These are phyloP conservation scores for Nomada hirtipes DNA, from an alignment of 2,888 invertebrate genomes.

Conservation along the genomic window DNA sequence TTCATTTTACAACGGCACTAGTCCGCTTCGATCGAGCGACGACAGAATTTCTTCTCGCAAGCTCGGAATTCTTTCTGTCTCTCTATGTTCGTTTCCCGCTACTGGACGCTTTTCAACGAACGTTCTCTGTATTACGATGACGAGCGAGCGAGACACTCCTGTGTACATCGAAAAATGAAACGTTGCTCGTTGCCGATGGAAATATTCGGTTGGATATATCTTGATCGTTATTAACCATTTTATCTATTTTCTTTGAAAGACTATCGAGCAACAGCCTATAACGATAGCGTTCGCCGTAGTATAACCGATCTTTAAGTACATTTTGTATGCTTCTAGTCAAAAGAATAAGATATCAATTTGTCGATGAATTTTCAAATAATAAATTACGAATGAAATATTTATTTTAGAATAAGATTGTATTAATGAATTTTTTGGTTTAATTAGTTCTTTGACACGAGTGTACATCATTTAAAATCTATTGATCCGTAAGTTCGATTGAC, in stretches of 20 bases:
- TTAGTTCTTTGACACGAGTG: background rate
- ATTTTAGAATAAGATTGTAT: background rate
- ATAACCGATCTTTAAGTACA: background rate
- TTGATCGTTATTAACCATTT: no score
- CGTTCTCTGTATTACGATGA: conserved; percentile 18
- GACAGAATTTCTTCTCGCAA: conserved; percentile 23
- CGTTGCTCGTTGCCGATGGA: conserved; percentile 15
- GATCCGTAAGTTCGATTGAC: background rate
- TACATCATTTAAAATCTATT: background rate
- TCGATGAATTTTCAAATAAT: no score
- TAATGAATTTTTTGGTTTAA: background rate
- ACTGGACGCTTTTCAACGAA: conserved; percentile 32
- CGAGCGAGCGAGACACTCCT: conserved; percentile 34
- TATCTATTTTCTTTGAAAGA: no score
- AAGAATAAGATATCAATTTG: background rate
- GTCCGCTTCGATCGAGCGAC: conserved; percentile 35
- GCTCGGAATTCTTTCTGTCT: conserved; percentile 21
- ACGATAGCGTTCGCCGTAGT: no score
- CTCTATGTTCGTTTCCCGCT: conserved; percentile 26
- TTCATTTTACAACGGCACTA: conserved; percentile 51
- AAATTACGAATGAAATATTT: background rate
- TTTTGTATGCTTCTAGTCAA: conserved; percentile 6
- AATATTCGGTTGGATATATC: conserved; percentile 22
- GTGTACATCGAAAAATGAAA: conserved; percentile 30
- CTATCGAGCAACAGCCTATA: no score